Percentiles rank a stretch among this genome's conserved stretches.
Evolutionary conservation across 2,888 invertebrate genomes (phyloP).

Genomic region (Zaprionus bogoriensis): DNA sequence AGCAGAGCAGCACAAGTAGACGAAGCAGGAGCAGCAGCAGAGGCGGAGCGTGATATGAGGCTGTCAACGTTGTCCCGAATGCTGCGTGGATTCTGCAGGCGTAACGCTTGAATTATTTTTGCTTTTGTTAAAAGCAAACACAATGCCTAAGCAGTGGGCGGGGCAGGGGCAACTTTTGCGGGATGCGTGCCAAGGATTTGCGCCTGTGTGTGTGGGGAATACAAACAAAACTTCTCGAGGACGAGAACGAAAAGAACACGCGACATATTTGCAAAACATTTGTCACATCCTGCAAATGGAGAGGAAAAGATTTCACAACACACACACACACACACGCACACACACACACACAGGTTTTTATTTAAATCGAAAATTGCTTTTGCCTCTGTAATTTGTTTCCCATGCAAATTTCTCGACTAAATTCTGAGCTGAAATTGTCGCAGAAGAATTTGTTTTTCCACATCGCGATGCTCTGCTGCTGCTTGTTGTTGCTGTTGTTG

Average conservation of each 20-base stretch:
- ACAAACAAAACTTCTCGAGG: constrained; percentile 13
- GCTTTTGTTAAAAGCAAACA: constrained; percentile 69
- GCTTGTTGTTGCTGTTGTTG: constrained; percentile 5
- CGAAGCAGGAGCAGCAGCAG: neutral
- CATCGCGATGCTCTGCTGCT: too few relatives aligned
- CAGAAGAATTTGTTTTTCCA: constrained; percentile 5
- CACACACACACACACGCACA: constrained; percentile 3
- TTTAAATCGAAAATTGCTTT: constrained; percentile 66
- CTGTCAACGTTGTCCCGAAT: constrained; percentile 33
- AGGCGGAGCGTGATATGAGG: constrained; percentile 5
- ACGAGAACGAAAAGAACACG: constrained; percentile 32
- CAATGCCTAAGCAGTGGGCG: constrained; percentile 34
- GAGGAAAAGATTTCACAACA: constrained; percentile 51
- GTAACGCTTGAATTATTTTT: constrained; percentile 70
- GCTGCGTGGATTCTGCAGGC: constrained; percentile 43
- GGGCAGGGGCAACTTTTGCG: neutral
- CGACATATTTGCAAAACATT: constrained; percentile 69
- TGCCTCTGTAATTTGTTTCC: constrained; percentile 64
- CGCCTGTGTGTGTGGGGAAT: constrained; percentile 24
- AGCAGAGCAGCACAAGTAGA: neutral
- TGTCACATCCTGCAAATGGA: constrained; percentile 63
- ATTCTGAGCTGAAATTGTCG: constrained; percentile 6
- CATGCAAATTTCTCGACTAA: constrained; percentile 54
- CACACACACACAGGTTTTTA: constrained; percentile 34
- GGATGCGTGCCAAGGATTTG: constrained; percentile 49